These are phyloP conservation scores for Myrmecobius fasciatus DNA, from an alignment of 2,113 vertebrate genomes.

Conservation along the genomic window DNA sequence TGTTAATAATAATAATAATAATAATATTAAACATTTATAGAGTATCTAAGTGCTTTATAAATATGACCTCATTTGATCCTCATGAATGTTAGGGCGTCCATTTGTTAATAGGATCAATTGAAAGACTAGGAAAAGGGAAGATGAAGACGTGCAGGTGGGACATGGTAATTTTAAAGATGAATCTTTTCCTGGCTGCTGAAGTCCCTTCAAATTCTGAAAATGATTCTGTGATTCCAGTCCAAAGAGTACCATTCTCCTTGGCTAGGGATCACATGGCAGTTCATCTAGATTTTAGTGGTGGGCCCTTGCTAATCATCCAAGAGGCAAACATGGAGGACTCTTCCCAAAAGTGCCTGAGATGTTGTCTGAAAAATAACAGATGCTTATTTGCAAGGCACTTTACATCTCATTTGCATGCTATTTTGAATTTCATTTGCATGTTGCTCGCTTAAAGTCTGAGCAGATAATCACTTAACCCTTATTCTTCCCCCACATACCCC, in stretches of 20 bases:
- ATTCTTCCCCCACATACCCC: background rate
- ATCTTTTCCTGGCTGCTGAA: background rate
- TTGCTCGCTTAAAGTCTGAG: slow-evolving; percentile 75
- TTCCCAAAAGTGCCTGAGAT: slow-evolving; percentile 65
- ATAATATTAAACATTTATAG: background rate
- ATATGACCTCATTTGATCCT: background rate
- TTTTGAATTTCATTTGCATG: slow-evolving; percentile 70
- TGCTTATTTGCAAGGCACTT: slow-evolving; percentile 60
- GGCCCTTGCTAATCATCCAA: slow-evolving; percentile 1
- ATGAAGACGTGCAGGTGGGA: background rate
- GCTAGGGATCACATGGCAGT: background rate
- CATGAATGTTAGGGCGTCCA: background rate
- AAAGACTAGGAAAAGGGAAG: background rate
- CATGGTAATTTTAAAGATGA: background rate
- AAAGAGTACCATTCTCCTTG: background rate
- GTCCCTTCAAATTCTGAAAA: background rate
- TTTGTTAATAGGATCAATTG: background rate
- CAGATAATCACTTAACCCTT: slow-evolving; percentile 16
- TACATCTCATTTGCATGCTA: slow-evolving; percentile 66
- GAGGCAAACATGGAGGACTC: slow-evolving; percentile 55
- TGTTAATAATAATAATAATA: background rate
- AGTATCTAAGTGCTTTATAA: background rate
- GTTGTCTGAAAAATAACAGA: slow-evolving; percentile 76
- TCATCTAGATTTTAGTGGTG: background rate
- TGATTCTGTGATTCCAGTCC: background rate